Percentiles rank a stretch among this genome's conserved stretches.
phyloP scores from a whole-genome alignment of 2,797 vertebrate genomes.

The Nothura maculosa region DNA sequence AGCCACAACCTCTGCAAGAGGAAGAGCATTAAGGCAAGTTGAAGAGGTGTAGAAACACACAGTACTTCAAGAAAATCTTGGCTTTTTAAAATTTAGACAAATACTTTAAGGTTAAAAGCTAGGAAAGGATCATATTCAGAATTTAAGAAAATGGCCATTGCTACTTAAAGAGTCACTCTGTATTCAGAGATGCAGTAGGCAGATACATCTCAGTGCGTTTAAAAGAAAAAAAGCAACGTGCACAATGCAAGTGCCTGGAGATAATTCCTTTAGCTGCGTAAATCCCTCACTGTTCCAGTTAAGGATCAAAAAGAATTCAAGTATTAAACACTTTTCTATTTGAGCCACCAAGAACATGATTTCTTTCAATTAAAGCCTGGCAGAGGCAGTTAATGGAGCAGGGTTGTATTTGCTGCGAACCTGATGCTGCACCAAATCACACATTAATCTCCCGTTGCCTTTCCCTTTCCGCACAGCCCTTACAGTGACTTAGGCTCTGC shows the following conservation, averaged over 20 bases:
- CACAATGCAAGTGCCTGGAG: constrained; percentile 20
- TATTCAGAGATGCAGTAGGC: constrained; percentile 23
- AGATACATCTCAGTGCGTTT: background rate
- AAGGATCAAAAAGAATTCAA: constrained; percentile 59
- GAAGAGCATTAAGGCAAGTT: background rate
- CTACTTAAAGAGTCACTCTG: constrained; percentile 26
- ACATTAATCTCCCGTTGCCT: constrained; percentile 7
- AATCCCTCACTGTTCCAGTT: constrained; percentile 48
- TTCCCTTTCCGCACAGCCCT: background rate
- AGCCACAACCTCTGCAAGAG: background rate
- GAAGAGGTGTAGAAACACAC: background rate
- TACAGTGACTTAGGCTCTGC: constrained; percentile 21
- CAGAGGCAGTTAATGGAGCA: constrained; percentile 52
- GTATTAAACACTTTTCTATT: constrained; percentile 52
- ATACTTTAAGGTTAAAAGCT: background rate
- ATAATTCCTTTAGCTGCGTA: constrained; percentile 58
- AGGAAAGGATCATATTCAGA: constrained; percentile 20
- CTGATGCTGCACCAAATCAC: constrained; percentile 40
- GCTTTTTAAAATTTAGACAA: background rate
- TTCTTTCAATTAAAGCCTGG: constrained; percentile 55
- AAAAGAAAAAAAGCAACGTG: background rate
- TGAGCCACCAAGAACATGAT: constrained; percentile 18
- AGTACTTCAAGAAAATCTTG: background rate
- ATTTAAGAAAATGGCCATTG: constrained; percentile 8
- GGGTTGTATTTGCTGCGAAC: constrained; percentile 2